Base-by-base conservation (phyloP, 2,113 vertebrate genomes). In the Zosterops pallidus region DNA sequence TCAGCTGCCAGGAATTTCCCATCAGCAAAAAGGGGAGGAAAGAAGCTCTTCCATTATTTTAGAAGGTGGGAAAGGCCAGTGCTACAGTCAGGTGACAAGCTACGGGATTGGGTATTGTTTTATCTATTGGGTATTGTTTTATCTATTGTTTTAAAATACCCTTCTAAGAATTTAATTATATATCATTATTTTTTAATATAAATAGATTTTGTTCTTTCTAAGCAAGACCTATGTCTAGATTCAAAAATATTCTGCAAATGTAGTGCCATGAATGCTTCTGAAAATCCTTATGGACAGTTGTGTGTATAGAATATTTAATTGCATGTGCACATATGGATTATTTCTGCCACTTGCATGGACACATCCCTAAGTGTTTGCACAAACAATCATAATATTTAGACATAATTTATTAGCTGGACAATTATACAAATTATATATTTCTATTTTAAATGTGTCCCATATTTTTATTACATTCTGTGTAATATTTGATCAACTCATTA, bases 401-500 rank as follows among this genome's bases (percentile, higher is more conserved):
- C 53, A 71, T 68, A n/a, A 82, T 63, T 68, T 84, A 91, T 94
- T 91, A 94, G 65, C 57, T 79, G 92, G 80, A 95, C 86, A 95
- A 86, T 93, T 86, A 67, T 26, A 92, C 71, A 84, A 77, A 59
- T 91, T 52, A 70, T 49, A 41, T 74, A 76, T 94, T 94, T 95
- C 82, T 71, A 81, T 92, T 93, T 94, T 78, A 80, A 94, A 76
- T 37, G 1, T 72, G 31, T 63, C 29, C 10, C 39, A 31, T 91
- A 50, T 92, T 96, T 95, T 95, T 95, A 86, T 75, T 86, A 63
- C 59, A 55, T 86, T 69, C 87, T 78, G 79, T 41, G 60, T 59
- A 89, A 68, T 92, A 75, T 83, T 94, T 92, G 68, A 95, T 78
- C 83, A 83, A 90, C 56, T 89, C 79, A 90, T 95, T 96, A 93